These are phyloP conservation scores for Drosophila prostipennis DNA, from an alignment of 2,888 invertebrate genomes.

Conservation along the genomic window DNA sequence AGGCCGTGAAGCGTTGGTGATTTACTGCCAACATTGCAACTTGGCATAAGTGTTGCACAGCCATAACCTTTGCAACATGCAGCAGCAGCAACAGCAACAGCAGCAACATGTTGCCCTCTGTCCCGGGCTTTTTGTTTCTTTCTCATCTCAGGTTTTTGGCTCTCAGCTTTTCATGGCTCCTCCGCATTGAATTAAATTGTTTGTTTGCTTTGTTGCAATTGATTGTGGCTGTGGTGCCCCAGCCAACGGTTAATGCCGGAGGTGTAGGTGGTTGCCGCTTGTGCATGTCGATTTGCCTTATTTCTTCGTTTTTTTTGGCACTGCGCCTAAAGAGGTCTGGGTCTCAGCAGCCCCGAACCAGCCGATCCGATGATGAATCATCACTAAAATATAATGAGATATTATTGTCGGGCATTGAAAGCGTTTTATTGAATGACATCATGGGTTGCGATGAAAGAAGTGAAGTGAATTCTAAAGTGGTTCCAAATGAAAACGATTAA, in stretches of 20 bases:
- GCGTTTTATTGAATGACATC: constrained; percentile 63
- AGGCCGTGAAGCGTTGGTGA: constrained; percentile 65
- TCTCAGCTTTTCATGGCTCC: constrained; percentile 52
- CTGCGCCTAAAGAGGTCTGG: constrained; percentile 43
- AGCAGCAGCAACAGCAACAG: constrained; percentile 20
- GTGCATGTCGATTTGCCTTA: constrained; percentile 47
- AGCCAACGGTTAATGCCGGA: constrained; percentile 73
- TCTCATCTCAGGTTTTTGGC: constrained; percentile 53
- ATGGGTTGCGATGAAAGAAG: constrained; percentile 25
- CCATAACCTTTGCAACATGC: constrained; percentile 81
- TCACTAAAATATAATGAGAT: constrained; percentile 70
- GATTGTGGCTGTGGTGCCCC: constrained; percentile 77
- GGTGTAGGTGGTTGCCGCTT: constrained; percentile 67
- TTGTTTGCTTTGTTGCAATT: constrained; percentile 82
- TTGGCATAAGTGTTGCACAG: constrained; percentile 83
- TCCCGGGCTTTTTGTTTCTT: constrained; percentile 48
- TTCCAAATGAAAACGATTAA: neutral
- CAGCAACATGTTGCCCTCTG: constrained; percentile 65
- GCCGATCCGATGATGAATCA: constrained; percentile 64
- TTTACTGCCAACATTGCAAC: constrained; percentile 81
- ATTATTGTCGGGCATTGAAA: constrained; percentile 51
- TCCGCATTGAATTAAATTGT: constrained; percentile 83
- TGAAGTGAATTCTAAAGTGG: neutral
- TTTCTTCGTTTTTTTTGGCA: constrained; percentile 32
- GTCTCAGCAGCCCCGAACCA: constrained; percentile 29